Evolutionary conservation across 2,888 invertebrate species (phyloP), one percentile per base, ranked within the genome.

Genomic region (Autographa gamma): DNA sequence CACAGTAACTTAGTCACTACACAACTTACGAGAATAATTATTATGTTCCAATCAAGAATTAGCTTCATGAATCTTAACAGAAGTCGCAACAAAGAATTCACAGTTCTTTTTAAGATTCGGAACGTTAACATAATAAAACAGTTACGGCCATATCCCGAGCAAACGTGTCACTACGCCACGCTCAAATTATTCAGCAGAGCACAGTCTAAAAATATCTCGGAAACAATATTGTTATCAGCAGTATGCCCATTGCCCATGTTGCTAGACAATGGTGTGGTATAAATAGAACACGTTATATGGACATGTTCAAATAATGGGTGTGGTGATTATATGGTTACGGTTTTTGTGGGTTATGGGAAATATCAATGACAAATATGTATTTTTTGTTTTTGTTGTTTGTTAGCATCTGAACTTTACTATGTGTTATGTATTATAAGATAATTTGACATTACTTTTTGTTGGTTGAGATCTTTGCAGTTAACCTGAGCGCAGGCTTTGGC

Each of bases 191-290:
- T n/a, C 56, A 19, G 62, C 61, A 78, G 78, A 80, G 19, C 43
- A 13, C 18, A 56, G 60, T 63, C 71, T 80, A 82, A 73, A 80
- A 74, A 82, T 82, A 82, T 74, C 48, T 54, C 61, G 38, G 63
- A 78, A 71, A 77, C 77, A 77, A 78, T 80, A 78, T 82, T 80
- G 74, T 80, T 76, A 78, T 77, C 76, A 69, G 74, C 68, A 62
- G 59, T 66, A 66, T 34, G 71, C 60, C 73, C 61, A 74, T n/a
- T 34, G 71, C 60, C 80, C 82, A 80, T 74, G 59, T 70, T 58
- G 62, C 65, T 43, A 70, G 67, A 52, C 66, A 72, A 72, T 69
- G 66, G 71, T 66, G 59, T 48, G 65, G 80, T 82, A 82, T 72
- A 70, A 68, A 76, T 82, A 82, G 71, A 25, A 66, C 69, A 67